Conservation (phyloP, 2,797 vertebrate species). For the Calcarius lapponicus region DNA sequence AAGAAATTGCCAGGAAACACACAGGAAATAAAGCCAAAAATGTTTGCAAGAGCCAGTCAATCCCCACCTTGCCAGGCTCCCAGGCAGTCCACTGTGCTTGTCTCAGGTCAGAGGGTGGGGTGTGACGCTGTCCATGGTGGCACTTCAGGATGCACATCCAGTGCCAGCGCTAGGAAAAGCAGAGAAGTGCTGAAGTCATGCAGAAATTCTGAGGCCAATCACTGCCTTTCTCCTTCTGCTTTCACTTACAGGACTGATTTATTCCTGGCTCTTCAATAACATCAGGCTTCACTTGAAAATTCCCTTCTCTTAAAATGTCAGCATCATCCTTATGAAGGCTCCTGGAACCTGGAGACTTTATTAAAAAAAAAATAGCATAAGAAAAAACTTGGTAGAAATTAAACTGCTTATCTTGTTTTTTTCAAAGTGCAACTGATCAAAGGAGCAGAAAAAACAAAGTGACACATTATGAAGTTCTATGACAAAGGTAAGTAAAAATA, state of each 20-base stretch:
- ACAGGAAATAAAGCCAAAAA: neutral
- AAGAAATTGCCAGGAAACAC: neutral
- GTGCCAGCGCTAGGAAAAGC: neutral
- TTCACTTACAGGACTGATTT: conserved; percentile 30
- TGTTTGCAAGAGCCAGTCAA: neutral
- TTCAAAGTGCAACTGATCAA: neutral
- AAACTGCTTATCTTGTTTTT: neutral
- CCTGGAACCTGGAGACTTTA: conserved; percentile 39
- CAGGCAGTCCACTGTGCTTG: neutral
- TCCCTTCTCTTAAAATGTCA: neutral
- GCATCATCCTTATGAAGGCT: neutral
- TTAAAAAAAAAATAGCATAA: neutral
- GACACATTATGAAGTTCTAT: neutral
- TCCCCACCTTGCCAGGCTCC: conserved; percentile 55
- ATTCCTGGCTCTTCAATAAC: neutral
- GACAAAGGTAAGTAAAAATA: neutral
- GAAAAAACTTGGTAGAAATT: neutral
- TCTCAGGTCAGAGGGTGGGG: conserved; percentile 1
- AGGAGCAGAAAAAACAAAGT: neutral
- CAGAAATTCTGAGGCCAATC: neutral
- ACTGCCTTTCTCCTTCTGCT: neutral
- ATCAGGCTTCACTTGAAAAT: neutral
- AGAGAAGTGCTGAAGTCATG: neutral
- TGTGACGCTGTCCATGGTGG: neutral
- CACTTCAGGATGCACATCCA: neutral